phyloP scores from a whole-genome alignment of 1,140 invertebrate species.

The Tigriopus japonicus region DNA sequence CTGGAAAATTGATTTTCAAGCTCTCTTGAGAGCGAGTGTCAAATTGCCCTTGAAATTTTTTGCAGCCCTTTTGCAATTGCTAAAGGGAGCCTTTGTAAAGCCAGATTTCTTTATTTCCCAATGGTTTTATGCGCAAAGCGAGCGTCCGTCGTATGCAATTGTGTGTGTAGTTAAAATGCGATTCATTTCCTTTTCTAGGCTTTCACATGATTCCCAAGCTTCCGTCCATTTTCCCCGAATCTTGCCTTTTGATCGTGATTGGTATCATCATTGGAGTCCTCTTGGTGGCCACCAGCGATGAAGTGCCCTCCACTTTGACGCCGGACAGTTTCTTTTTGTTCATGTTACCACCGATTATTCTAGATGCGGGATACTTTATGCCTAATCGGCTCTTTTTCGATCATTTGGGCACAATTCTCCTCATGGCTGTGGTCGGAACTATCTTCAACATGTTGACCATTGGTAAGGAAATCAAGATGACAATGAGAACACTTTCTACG shows the following conservation, averaged over 20 bases:
- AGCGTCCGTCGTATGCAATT: too few species aligned
- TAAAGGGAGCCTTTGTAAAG: too few species aligned
- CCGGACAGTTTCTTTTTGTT: slow-evolving; percentile 89
- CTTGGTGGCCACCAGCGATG: slow-evolving; percentile 49
- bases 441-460: slow-evolving; percentile 91
- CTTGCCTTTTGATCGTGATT: slow-evolving; percentile 83
- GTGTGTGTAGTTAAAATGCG: background rate
- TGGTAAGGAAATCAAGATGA: slow-evolving; percentile 38
- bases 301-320: slow-evolving; percentile 69
- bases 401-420: slow-evolving; percentile 81
- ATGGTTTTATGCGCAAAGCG: too few species aligned
- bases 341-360: slow-evolving; percentile 86
- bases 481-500: too few species aligned
- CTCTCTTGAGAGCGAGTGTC: too few species aligned
- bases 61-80: too few species aligned
- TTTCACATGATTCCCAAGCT: slow-evolving; percentile 81
- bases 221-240: slow-evolving; percentile 79
- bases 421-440: slow-evolving; percentile 89
- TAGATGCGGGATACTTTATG: slow-evolving; percentile 96
- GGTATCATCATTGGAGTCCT: slow-evolving; percentile 70
- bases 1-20: too few species aligned
- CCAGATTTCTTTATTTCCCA: too few species aligned
- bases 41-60: too few species aligned
- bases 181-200: slow-evolving; percentile 39
- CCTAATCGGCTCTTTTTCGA: slow-evolving; percentile 88